Base-by-base conservation (phyloP, 2,113 vertebrate genomes). In the Cephalopholis sonnerati region DNA sequence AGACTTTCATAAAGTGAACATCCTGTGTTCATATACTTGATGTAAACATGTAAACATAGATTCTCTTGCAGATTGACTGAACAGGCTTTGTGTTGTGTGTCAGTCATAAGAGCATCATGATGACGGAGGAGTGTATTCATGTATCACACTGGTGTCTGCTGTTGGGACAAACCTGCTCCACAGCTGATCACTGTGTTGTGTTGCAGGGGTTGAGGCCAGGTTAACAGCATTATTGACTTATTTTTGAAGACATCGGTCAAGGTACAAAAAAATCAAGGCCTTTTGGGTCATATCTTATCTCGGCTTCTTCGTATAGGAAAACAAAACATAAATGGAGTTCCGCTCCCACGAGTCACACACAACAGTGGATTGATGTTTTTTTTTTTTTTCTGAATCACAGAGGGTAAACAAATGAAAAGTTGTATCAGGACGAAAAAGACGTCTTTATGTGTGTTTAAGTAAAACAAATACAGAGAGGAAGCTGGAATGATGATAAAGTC, bases 161-260 rank as follows among this genome's bases (percentile, higher is more conserved):
- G 46, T 15, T 74, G 46, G 24, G n/a, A n/a, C 16, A 57, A 55
- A 27, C 17, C 46, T 66, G 32, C 10, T 59, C 1, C 0, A 61
- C 12, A 54, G 74, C 4, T 18, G 2, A 12, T 44, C 2, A 8
- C 41, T 44, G 8, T 44, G 11, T 44, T 44, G 41, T 9, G 41
- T 8, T 12, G 1, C 50, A 57, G 16, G n/a, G 39, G 20, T 18
- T 0, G 25, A 74, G 53, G 55, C 84, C 68, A 73, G 57, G 51
- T 51, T 74, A 74, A 88, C 79, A 85, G 67, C 44, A 77, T 73
- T 83, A 77, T 85, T 78, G 90, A 78, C 76, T 72, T 91, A 84
- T 88, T 90, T 89, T 92, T 86, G 22, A 89, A 91, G 90, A 75
- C 58, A 53, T 55, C n/a, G 92, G 71, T 82, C 90, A 94, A 92